phyloP scores from a whole-genome alignment of 2,113 vertebrate genomes.

The Misgurnus mizolepis region DNA sequence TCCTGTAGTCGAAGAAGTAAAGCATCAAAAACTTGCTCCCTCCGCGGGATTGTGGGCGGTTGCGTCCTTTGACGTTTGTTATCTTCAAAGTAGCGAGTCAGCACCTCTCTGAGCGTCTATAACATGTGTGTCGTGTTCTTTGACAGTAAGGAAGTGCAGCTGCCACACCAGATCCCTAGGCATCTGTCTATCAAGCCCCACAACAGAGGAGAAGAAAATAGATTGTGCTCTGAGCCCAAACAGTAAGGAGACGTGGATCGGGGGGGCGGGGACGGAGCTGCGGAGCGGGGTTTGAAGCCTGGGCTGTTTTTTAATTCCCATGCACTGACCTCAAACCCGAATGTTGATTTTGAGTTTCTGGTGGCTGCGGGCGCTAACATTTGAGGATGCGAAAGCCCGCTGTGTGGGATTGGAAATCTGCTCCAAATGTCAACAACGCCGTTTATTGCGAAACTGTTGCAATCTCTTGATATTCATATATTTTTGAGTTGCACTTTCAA shows the following conservation, averaged over 20 bases:
- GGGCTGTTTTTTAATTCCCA: slow-evolving; percentile 14
- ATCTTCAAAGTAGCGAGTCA: slow-evolving; percentile 62
- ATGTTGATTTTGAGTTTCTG: neutral
- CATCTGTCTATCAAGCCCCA: slow-evolving; percentile 53
- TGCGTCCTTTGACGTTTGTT: slow-evolving; percentile 60
- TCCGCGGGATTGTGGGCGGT: slow-evolving; percentile 51
- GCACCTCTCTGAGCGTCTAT: slow-evolving; percentile 54
- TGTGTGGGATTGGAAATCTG: neutral
- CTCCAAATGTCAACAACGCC: neutral
- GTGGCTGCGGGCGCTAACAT: neutral
- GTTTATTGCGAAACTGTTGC: neutral
- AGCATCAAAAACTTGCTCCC: slow-evolving; percentile 58
- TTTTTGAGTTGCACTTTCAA: neutral
- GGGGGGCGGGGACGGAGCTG: neutral
- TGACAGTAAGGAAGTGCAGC: slow-evolving; percentile 37
- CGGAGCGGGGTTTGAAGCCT: neutral
- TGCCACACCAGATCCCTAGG: slow-evolving; percentile 38
- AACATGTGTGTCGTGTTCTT: slow-evolving; percentile 49
- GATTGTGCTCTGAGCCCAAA: slow-evolving; percentile 20
- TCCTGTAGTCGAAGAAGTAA: slow-evolving; percentile 59
- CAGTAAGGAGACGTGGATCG: slow-evolving; percentile 2
- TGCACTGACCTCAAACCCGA: slow-evolving; percentile 29
- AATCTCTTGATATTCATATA: slow-evolving; percentile 6
- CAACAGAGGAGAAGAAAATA: slow-evolving; percentile 50
- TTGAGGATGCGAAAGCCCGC: neutral